Evolutionary conservation across 2,113 vertebrate genomes (phyloP), one percentile per base, ranked within the genome.

Genomic region (Rhabdornis inornatus): DNA sequence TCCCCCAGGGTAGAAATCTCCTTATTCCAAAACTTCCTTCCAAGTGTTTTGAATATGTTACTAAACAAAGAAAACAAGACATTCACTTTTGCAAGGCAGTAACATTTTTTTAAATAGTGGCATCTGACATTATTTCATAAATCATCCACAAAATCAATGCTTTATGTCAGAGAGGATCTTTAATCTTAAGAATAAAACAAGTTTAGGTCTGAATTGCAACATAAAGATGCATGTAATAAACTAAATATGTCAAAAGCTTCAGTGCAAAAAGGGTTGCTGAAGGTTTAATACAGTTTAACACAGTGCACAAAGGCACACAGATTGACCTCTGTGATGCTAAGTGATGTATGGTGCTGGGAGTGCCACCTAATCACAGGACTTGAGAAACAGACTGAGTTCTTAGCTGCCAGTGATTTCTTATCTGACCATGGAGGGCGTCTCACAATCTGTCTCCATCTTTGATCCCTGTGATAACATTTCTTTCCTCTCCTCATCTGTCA

Each of bases 11-110:
- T 4, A 94, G 76, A 96, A 95, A 92, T 91, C 89, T 96, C 95
- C 77, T 40, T 87, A 86, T 65, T 91, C 89, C 89, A 95, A 94
- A 94, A 95, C 83, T 95, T 96, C 93, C 90, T 81, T 88, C 84
- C 83, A 84, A 87, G 31, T 85, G 65, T 71, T 83, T 57, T 79
- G 57, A 89, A 72, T 42, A 63, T 0, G 0, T 56, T 93, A 87
- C 35, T 74, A 92, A 64, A 96, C 92, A 96, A 93, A 91, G 84
- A 94, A 95, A 92, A 89, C 59, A 92, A 86, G 64, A 96, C 87
- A 93, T 92, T 90, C 83, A 87, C 83, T 96, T 96, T 90, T 83
- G 47, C 60, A 53, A 90, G 37, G 57, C 76, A 90, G 59, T 59
- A 75, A 80, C 28, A 5, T 56, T 83, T 89, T 94, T 90, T 66